Percentiles rank a stretch among this genome's conserved stretches.
These are phyloP conservation scores for Bradypus variegatus DNA, from an alignment of 2,797 vertebrate species.

Conservation along the genomic window DNA sequence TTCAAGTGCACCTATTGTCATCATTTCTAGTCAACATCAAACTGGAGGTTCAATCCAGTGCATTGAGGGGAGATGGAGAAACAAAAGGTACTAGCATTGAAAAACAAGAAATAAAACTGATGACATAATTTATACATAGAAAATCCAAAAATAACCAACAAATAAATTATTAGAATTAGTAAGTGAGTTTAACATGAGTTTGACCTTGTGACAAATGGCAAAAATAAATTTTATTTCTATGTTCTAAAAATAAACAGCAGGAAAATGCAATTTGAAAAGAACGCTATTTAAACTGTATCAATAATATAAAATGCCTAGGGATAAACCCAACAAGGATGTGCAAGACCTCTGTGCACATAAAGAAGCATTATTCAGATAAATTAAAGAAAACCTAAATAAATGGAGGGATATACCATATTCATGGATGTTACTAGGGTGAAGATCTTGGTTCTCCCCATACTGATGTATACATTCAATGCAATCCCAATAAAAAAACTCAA, in stretches of 20 bases:
- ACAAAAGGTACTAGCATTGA: background rate
- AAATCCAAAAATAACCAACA: background rate
- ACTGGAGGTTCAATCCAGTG: background rate
- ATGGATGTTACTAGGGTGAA: background rate
- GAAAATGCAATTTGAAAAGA: background rate
- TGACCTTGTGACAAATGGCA: background rate
- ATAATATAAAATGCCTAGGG: background rate
- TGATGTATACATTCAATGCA: background rate
- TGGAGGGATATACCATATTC: background rate
- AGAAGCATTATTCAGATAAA: background rate
- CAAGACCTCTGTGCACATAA: background rate
- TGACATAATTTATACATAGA: background rate
- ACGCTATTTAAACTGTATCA: background rate
- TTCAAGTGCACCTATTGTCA: background rate
- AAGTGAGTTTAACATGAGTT: background rate
- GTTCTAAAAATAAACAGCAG: background rate
- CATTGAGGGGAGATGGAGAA: background rate
- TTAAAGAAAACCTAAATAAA: background rate
- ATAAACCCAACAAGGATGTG: background rate
- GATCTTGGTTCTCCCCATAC: background rate
- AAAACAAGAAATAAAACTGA: background rate
- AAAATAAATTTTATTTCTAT: constrained; percentile 18
- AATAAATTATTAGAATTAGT: background rate
- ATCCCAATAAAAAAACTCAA: background rate
- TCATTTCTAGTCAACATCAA: background rate